phyloP scores from a whole-genome alignment of 2,797 vertebrate species.

The Otus scops region DNA sequence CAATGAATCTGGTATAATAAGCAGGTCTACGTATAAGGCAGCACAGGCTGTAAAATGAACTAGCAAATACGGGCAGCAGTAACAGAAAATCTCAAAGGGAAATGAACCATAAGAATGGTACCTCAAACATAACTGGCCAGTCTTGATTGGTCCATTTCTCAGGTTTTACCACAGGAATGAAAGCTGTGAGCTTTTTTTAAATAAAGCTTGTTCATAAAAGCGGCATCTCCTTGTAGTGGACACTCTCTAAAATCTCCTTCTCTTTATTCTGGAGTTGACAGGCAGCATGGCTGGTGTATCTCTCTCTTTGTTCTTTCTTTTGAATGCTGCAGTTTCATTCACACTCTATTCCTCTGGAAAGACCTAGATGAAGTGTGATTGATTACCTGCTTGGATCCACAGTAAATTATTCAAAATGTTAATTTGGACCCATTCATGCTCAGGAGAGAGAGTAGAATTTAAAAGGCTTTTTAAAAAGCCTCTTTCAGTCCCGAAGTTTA shows the following conservation, averaged over 20 bases:
- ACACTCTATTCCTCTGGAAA: not conserved
- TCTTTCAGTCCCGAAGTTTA: not conserved
- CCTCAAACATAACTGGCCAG: not conserved
- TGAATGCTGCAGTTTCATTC: not conserved
- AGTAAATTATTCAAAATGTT: slow-evolving; percentile 37
- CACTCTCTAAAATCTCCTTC: not conserved
- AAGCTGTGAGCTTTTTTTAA: not conserved
- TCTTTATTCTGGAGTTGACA: not conserved
- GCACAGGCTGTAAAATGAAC: not conserved
- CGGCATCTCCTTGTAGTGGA: not conserved
- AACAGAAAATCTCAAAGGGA: not conserved
- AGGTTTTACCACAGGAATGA: not conserved
- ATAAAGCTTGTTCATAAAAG: not conserved
- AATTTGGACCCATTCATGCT: not conserved
- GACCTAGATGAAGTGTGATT: slow-evolving; percentile 39
- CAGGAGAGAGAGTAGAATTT: not conserved
- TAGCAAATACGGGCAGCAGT: accelerated
- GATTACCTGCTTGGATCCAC: slow-evolving; percentile 3
- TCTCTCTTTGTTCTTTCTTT: not conserved
- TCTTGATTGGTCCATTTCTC: not conserved
- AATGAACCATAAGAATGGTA: not conserved
- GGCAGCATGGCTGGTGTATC: not conserved
- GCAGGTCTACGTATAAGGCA: not conserved
- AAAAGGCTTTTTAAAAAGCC: not conserved
- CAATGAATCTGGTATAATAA: not conserved